Percentiles rank a stretch among this genome's conserved stretches.
Evolutionary conservation across 2,888 invertebrate genomes (phyloP).

Genomic region (Drosophila emarginata): DNA sequence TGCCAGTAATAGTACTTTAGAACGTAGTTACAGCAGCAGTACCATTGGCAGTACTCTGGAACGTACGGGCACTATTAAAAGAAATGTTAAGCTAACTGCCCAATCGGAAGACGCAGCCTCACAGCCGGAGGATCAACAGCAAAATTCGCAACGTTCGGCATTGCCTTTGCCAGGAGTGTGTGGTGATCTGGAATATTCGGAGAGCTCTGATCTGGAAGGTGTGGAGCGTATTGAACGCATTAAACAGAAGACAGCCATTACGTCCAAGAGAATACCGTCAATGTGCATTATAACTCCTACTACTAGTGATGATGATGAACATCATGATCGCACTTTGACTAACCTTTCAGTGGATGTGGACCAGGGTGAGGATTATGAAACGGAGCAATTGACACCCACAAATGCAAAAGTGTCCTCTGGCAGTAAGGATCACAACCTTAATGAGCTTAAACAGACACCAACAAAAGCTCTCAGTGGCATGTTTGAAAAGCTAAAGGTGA

Average conservation of each 20-base stretch:
- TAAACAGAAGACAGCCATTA: constrained; percentile 92
- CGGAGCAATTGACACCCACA: constrained; percentile 65
- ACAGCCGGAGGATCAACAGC: constrained; percentile 74
- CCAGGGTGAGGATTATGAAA: constrained; percentile 41
- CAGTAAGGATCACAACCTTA: constrained; percentile 80
- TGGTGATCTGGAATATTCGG: constrained; percentile 90
- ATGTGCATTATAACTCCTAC: constrained; percentile 96
- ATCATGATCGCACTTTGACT: constrained; percentile 70
- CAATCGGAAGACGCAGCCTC: constrained; percentile 57
- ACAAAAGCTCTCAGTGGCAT: constrained; percentile 87
- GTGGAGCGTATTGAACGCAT: constrained; percentile 93
- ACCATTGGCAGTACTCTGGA: constrained; percentile 84
- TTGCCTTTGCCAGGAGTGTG: constrained; percentile 60
- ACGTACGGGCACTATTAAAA: constrained; percentile 82
- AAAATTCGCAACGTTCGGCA: constrained; percentile 62
- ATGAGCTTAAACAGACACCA: constrained; percentile 78
- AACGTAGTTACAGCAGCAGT: constrained; percentile 75
- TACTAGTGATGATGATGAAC: constrained; percentile 92
- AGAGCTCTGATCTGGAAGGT: constrained; percentile 94
- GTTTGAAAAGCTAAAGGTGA: constrained; percentile 88
- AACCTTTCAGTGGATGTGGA: constrained; percentile 84
- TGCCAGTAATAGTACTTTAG: constrained; percentile 82
- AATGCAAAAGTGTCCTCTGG: constrained; percentile 22
- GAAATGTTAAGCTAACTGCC: constrained; percentile 83
- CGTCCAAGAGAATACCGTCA: constrained; percentile 93